Base-by-base conservation (phyloP, 2,888 invertebrate species). In the Alcis repandata region DNA sequence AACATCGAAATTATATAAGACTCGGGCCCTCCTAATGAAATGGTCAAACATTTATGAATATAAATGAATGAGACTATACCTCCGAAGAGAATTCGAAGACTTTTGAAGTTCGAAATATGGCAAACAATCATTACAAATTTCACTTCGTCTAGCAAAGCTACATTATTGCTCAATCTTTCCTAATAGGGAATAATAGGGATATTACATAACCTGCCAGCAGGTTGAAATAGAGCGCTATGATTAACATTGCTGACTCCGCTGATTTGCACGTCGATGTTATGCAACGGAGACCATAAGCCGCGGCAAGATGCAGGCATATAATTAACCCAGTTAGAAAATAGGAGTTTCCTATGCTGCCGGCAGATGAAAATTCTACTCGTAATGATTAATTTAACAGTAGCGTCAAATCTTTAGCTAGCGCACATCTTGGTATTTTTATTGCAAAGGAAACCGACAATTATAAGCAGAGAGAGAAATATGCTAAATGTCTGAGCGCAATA, bases 181-280 rank as follows among this genome's bases (percentile, higher is more conserved):
- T 53, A 49, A 61, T 73, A 77, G 69, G 71, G 67, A 63, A 45
- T 53, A 49, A 61, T 73, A 77, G 69, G 71, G 67, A 63, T 45
- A 70, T 76, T 76, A 71, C 62, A 70, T 74, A 75, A 79, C 49
- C 43, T 63, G 75, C 71, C 72, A 77, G 75, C 76, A 67, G 70
- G 69, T 75, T 72, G 78, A 78, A 84, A 79, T 71, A 70, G 67
- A 78, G 71, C 70, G 69, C 70, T 73, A 70, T 68, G 57, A 67
- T 69, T 59, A 67, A 69, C 69, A 61, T 59, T 57, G 72, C 67
- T 70, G 67, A 71, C 73, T 73, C 59, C 63, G 64, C 61, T 64
- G 69, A 78, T 80, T 77, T 74, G 71, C 72, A 73, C 63, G 71
- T 73, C 36, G 63, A 56, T 48, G 58, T 84, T 84, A 80, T 77